A percentile compares a stretch with the other conserved stretches of the same genome.
These are phyloP conservation scores for Pardalotus punctatus DNA, from an alignment of 2,113 vertebrate species.

Conservation along the genomic window DNA sequence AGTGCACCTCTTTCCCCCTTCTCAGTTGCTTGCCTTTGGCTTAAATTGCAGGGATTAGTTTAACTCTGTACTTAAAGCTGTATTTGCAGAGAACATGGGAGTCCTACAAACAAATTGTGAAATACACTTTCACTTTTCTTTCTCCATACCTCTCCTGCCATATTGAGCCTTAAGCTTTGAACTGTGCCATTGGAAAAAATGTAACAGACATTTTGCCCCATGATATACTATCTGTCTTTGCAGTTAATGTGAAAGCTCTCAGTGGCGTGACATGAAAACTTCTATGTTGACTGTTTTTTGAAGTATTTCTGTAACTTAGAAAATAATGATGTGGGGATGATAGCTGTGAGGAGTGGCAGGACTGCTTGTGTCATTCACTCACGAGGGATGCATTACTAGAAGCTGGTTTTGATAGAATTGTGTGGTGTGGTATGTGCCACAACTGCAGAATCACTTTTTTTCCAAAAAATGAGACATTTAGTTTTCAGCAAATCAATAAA, in stretches of 20 bases:
- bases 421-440: neutral
- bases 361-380: neutral
- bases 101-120: neutral
- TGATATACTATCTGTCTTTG: neutral
- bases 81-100: neutral
- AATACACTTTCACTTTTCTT: neutral
- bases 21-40: neutral
- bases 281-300: constrained; percentile 8
- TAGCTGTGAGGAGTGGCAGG: neutral
- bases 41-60: neutral
- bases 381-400: neutral
- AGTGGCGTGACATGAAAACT: neutral
- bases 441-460: neutral
- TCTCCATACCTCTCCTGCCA: neutral
- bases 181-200: neutral
- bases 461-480: neutral
- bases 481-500: neutral
- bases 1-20: neutral
- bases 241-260: neutral
- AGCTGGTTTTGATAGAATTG: neutral
- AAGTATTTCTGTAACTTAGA: neutral
- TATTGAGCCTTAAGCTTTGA: neutral
- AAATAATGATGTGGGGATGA: neutral
- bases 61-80: neutral
- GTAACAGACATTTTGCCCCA: neutral